phyloP scores from a whole-genome alignment of 2,113 vertebrate species.

The Tetrax tetrax region DNA sequence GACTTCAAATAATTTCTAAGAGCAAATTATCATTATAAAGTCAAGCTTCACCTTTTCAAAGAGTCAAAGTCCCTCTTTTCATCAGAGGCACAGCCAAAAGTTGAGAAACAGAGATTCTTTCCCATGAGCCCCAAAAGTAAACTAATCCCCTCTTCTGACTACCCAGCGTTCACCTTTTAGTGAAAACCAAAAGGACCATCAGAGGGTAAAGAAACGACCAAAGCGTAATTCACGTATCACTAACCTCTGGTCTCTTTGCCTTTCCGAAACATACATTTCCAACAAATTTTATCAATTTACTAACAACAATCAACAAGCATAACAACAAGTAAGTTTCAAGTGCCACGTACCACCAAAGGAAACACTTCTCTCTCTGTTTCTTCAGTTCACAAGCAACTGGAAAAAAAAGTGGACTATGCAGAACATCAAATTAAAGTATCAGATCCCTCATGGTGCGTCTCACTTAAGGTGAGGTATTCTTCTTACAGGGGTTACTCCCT shows the following conservation, averaged over 20 bases:
- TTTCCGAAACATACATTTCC: not conserved
- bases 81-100: not conserved
- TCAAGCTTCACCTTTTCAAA: constrained; percentile 46
- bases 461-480: not conserved
- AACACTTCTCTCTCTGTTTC: not conserved
- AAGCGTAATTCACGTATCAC: not conserved
- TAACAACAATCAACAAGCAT: not conserved
- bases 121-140: not conserved
- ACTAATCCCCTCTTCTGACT: not conserved
- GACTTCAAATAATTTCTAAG: constrained; percentile 43
- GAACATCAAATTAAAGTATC: not conserved
- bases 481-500: not conserved
- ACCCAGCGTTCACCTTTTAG: not conserved
- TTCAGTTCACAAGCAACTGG: not conserved
- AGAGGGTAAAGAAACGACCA: not conserved
- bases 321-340: not conserved
- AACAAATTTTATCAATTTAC: not conserved
- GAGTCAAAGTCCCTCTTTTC: not conserved
- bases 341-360: not conserved
- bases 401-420: not conserved
- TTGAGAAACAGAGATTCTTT: not conserved
- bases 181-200: not conserved
- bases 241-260: not conserved
- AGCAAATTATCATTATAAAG: constrained; percentile 52
- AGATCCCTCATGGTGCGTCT: not conserved